Percentiles rank a stretch among this genome's conserved stretches.
Conservation (phyloP, 2,888 invertebrate genomes). For the Euproctis similis region DNA sequence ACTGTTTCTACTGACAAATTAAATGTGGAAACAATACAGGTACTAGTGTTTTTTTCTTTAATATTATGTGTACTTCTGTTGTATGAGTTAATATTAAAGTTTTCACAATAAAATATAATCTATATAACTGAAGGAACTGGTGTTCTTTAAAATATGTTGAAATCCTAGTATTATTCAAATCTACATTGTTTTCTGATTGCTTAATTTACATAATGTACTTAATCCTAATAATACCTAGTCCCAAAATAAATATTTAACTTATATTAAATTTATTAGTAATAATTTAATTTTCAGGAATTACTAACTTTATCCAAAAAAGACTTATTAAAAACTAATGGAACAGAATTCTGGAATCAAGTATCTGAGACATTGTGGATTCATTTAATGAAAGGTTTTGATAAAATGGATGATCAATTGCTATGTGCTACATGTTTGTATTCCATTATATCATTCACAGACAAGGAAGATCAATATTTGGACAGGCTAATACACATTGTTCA, state of each 20-base stretch:
- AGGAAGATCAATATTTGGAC: conserved; percentile 34
- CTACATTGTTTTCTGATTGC: too few relatives aligned
- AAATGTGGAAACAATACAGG: conserved; percentile 40
- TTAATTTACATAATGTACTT: too few relatives aligned
- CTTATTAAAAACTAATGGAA: conserved; percentile 11
- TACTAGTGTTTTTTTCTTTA: too few relatives aligned
- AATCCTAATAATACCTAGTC: too few relatives aligned
- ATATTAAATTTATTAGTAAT: too few relatives aligned
- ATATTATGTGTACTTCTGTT: too few relatives aligned
- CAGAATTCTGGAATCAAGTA: conserved; percentile 30
- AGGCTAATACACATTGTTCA: conserved; percentile 29
- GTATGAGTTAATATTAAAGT: too few relatives aligned
- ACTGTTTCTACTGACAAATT: conserved; percentile 29
- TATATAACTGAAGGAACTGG: too few relatives aligned
- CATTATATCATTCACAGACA: conserved; percentile 31
- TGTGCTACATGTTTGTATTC: conserved; percentile 60
- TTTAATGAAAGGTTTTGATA: conserved; percentile 35
- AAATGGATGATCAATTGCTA: conserved; percentile 58
- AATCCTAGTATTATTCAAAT: too few relatives aligned
- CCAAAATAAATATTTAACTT: too few relatives aligned
- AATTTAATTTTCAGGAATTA: conserved; percentile 40
- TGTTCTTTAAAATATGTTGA: too few relatives aligned
- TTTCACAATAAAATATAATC: too few relatives aligned
- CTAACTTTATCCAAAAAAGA: conserved; percentile 33
- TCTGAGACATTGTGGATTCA: conserved; percentile 44